Percentiles rank a stretch among this genome's conserved stretches.
These are phyloP conservation scores for Nothoprocta perdicaria DNA, from an alignment of 2,113 vertebrate genomes.

Conservation along the genomic window DNA sequence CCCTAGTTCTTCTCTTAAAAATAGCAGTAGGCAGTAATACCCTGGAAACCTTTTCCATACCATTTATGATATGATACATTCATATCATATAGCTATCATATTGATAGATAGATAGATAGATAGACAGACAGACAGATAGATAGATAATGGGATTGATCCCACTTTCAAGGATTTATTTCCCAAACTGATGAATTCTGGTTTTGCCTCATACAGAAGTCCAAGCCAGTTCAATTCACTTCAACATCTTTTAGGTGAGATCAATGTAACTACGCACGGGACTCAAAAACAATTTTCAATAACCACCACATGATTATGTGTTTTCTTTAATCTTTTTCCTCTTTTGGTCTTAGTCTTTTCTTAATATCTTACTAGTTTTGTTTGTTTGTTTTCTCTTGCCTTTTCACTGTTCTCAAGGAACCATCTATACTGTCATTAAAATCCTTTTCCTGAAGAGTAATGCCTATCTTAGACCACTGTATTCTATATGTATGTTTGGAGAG, in stretches of 20 bases:
- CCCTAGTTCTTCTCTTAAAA: neutral
- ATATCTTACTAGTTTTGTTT: neutral
- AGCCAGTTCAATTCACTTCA: neutral
- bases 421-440: neutral
- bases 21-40: neutral
- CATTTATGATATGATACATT: neutral
- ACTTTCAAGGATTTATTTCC: neutral
- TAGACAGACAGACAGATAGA: neutral
- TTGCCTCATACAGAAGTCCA: neutral
- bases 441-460: neutral
- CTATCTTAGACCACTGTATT: neutral
- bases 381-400: neutral
- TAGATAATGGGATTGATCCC: neutral
- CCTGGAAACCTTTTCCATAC: neutral
- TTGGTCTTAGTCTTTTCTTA: neutral
- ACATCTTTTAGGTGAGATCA: neutral
- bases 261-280: neutral
- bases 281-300: neutral
- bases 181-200: neutral
- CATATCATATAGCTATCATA: neutral
- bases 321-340: neutral
- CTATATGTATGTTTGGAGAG: neutral
- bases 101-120: too few species aligned
- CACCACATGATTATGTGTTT: neutral
- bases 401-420: neutral